Conservation (phyloP, 2,797 vertebrate genomes). For the Sebastes aleutianus region DNA sequence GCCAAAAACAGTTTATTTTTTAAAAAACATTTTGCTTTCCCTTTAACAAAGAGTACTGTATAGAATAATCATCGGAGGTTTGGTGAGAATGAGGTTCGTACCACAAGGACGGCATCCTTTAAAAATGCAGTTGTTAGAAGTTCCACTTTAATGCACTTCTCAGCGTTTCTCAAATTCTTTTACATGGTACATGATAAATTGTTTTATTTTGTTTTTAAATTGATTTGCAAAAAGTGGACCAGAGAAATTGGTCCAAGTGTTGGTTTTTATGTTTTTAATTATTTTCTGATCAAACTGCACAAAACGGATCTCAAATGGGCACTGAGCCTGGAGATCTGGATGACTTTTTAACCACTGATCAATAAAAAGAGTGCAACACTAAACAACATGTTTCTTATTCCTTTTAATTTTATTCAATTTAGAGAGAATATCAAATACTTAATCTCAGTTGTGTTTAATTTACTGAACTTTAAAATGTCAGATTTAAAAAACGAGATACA, state of each 20-base stretch:
- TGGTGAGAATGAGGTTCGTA: constrained; percentile 31
- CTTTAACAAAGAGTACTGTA: constrained; percentile 61
- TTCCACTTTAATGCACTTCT: constrained; percentile 76
- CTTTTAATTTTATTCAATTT: constrained; percentile 35
- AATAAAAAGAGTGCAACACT: constrained; percentile 85
- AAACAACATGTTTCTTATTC: constrained; percentile 66
- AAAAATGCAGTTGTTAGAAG: constrained; percentile 59
- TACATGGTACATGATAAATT: constrained; percentile 77
- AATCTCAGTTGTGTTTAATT: not conserved
- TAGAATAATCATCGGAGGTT: constrained; percentile 36
- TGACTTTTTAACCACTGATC: constrained; percentile 87
- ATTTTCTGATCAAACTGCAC: constrained; percentile 84
- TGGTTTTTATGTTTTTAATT: constrained; percentile 73
- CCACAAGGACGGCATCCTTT: constrained; percentile 34
- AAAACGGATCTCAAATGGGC: constrained; percentile 69
- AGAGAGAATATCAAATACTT: not conserved
- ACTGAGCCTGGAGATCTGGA: constrained; percentile 71
- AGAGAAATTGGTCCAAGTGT: constrained; percentile 68
- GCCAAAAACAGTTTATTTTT: constrained; percentile 66
- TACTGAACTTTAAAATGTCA: not conserved
- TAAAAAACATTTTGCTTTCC: constrained; percentile 18
- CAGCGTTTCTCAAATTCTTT: constrained; percentile 63
- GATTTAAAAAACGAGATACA: not conserved
- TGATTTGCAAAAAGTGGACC: constrained; percentile 64
- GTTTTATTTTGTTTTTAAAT: constrained; percentile 70